Evolutionary conservation across 2,113 vertebrate genomes (phyloP).

Genomic region (Amphilophus citrinellus): DNA sequence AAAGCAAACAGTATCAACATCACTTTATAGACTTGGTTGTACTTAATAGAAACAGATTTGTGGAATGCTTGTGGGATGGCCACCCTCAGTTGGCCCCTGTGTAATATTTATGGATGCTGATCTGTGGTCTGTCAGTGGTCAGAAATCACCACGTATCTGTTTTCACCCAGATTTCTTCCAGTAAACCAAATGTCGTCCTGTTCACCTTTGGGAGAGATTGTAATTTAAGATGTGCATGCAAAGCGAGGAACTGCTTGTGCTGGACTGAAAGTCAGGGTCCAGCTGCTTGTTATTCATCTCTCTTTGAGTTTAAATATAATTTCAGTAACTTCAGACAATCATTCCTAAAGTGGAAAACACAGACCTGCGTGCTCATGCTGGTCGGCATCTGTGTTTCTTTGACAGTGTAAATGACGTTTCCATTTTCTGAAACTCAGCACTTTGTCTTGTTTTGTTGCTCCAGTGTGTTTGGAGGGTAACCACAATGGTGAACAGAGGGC

Average conservation of each 20-base stretch:
- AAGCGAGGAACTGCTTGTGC: slow-evolving; percentile 42
- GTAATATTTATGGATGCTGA: slow-evolving; percentile 76
- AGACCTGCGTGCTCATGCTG: slow-evolving; percentile 19
- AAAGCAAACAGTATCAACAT: slow-evolving; percentile 28
- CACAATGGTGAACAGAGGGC: slow-evolving; percentile 3
- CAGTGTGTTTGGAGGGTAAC: slow-evolving; percentile 48
- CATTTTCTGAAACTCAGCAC: slow-evolving; percentile 55
- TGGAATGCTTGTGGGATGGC: slow-evolving; percentile 78
- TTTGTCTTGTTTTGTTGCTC: slow-evolving; percentile 36
- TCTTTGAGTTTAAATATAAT: slow-evolving; percentile 60
- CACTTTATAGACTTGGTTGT: slow-evolving; percentile 40
- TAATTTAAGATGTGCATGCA: slow-evolving; percentile 69
- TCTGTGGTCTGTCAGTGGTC: slow-evolving; percentile 76
- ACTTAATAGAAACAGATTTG: slow-evolving; percentile 76
- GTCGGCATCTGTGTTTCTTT: slow-evolving; percentile 43
- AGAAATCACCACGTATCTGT: slow-evolving; percentile 78
- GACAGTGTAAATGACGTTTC: slow-evolving; percentile 53
- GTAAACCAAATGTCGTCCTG: slow-evolving; percentile 75
- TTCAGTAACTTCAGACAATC: slow-evolving; percentile 49
- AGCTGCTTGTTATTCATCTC: slow-evolving; percentile 63
- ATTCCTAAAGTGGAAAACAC: slow-evolving; percentile 38
- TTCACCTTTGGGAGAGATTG: slow-evolving; percentile 72
- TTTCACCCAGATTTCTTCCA: slow-evolving; percentile 75
- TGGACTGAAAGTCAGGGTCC: slow-evolving; percentile 28
- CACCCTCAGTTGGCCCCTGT: slow-evolving; percentile 71